Evolutionary conservation across 2,113 vertebrate genomes (phyloP), one percentile per base, ranked within the genome.

Genomic region (Apeltes quadracus): DNA sequence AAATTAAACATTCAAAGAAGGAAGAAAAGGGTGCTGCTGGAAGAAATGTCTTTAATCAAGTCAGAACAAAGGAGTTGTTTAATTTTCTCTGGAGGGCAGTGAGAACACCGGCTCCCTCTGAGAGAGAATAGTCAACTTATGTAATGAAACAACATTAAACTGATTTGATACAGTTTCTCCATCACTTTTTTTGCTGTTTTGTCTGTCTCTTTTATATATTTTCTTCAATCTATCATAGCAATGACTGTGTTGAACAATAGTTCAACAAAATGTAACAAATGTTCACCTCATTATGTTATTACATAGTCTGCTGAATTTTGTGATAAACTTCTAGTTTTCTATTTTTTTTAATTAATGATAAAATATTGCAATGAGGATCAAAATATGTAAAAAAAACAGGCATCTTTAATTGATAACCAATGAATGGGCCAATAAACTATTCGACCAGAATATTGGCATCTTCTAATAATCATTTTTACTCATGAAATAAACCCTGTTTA

Each of bases 31-130:
- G 67, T 71, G 75, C 75, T 78, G 72, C 82, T 78, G 70, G 74
- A 82, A 87, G 85, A 90, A 85, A 84, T 83, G 76, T 87, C 87
- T 84, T 90, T 90, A 88, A 90, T 91, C 87, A 88, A 90, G 82
- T 87, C 84, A 88, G 84, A 89, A 90, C 88, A 90, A 90, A 90
- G 87, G 62, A 79, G 79, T 85, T 88, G 86, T 88, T 79, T 88
- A 84, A 89, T 88, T 85, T 83, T 69, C 84, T 85, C 82, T 79
- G 54, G 85, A 75, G 85, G 87, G 71, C 58, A 81, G 53, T 58
- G 70, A 78, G 69, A 88, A 88, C 69, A 76, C 41, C 34, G n/a
- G 75, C 66, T 73, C 56, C 51, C 58, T 76, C 71, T 84, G 61
- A 81, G 79, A 66, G 23, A 79, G 44, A 71, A 57, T 23, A 75